Evolutionary conservation across 64 coral and sea anemone genomes (phyloP), one percentile per base, ranked within the genome.

Genomic region (Pocillopora verrucosa): DNA sequence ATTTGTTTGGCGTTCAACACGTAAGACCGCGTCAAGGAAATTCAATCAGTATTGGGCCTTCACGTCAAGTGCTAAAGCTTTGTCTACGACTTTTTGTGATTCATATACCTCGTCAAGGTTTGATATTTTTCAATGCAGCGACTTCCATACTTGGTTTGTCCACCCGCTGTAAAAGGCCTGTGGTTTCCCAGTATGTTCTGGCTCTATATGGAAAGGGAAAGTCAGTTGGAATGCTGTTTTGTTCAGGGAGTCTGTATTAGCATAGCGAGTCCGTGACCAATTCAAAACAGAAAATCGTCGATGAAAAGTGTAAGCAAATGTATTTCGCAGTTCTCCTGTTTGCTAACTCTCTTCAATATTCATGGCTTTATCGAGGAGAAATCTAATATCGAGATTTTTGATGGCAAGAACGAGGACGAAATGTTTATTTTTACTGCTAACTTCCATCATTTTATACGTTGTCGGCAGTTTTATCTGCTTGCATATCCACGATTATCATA

Each of bases 111-210:
- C 64, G 19, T 65, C 34, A 30, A 83, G 61, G 78, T 35, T 63
- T 25, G 34, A 16, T 61, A 64, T 63, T 83, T 30, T 83, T 65
- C 34, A 26, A 80, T 80, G 78, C 26, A 17, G 59, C 82, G 38
- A 68, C 38, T 10, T 19, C 34, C 24, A 56, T 25, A 56, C 82
- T 70, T 65, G 37, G 82, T 70, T 85, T 72, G 65, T 85, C 37
- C 82, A 85, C 82, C 65, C 82, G 63, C 64, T 85, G 82, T 56
- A 72, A 85, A 56, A 85, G 82, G 82, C 82, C 67, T 85, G 82
- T 72, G 65, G 82, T 72, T 24, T 85, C 41, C 36, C 64, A 57
- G 41, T 85, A 45, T 85, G 82, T 85, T 56, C 63, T 24, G 56
- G 82, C 63, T 72, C 11, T 72, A 38, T 36, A 15, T 41, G 15